These are phyloP conservation scores for Catajapyx aquilonaris DNA, from an alignment of 1,140 invertebrate species.

Conservation along the genomic window DNA sequence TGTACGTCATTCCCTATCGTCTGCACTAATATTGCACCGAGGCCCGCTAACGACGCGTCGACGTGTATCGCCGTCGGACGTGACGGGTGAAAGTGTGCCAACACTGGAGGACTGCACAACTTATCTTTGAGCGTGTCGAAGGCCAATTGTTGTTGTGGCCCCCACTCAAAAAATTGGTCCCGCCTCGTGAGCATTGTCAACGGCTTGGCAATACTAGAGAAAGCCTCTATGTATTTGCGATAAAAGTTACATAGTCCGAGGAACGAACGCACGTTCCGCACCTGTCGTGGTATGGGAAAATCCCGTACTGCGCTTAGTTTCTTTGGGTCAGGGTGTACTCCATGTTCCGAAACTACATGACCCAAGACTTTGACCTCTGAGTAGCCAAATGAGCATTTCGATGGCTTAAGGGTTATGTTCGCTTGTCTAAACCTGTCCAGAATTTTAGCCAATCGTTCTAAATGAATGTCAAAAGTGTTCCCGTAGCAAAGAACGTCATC, in stretches of 20 bases:
- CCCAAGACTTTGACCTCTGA: constrained; percentile 5
- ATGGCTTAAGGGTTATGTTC: constrained; percentile 1
- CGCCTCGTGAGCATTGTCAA: neutral
- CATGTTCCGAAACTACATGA: constrained; percentile 3
- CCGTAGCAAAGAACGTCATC: constrained; percentile 11
- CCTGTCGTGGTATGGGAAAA: constrained; percentile 3
- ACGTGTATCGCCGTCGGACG: neutral
- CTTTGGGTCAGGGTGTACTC: constrained; percentile 4
- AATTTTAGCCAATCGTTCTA: neutral
- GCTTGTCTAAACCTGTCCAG: neutral
- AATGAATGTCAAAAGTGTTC: neutral
- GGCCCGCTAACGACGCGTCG: neutral
- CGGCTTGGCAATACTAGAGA: neutral
- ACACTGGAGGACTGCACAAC: neutral
- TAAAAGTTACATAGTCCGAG: constrained; percentile 1
- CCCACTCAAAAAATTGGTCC: neutral
- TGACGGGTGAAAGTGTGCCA: neutral
- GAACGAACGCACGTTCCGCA: constrained; percentile 6
- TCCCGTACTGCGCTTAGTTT: constrained; percentile 6
- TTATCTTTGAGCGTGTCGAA: constrained; percentile 1
- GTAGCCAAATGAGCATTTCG: constrained; percentile 6
- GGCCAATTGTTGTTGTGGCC: neutral
- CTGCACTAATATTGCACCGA: neutral
- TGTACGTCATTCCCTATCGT: neutral
- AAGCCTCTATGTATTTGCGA: neutral